phyloP scores from a whole-genome alignment of 2,797 vertebrate genomes.

The Euthynnus affinis region DNA sequence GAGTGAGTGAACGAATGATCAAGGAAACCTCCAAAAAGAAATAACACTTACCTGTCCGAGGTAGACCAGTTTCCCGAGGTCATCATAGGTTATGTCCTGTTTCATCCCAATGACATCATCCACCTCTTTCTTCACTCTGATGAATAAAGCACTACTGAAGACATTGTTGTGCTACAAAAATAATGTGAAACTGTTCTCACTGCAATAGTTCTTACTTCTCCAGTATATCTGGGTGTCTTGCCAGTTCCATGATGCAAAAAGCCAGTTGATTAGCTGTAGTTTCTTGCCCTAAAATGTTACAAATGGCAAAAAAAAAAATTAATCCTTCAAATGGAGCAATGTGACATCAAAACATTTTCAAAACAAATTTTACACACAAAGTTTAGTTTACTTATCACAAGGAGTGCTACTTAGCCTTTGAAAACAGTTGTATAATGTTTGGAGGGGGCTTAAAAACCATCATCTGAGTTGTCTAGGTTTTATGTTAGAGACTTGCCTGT shows the following conservation, averaged over 20 bases:
- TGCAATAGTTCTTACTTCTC: conserved; percentile 80
- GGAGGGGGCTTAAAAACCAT: too few species aligned
- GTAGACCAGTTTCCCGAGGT: conserved; percentile 90
- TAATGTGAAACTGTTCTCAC: fast-evolving
- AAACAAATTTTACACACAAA: too few species aligned
- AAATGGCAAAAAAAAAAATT: not conserved
- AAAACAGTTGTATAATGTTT: too few species aligned
- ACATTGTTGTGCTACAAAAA: not conserved
- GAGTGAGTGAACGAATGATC: not conserved
- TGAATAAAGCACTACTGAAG: not conserved
- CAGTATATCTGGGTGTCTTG: conserved; percentile 89
- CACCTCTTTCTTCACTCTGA: conserved; percentile 89
- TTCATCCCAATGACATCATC: conserved; percentile 93
- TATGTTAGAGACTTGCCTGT: too few species aligned
- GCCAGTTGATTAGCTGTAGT: conserved; percentile 92
- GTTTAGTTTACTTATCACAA: too few species aligned
- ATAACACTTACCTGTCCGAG: conserved; percentile 88
- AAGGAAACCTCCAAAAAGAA: too few species aligned
- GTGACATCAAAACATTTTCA: not conserved
- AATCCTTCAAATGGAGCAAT: not conserved
- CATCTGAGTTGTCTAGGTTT: too few species aligned
- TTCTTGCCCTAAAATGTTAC: conserved; percentile 89
- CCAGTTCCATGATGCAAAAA: conserved; percentile 92
- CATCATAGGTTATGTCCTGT: conserved; percentile 88
- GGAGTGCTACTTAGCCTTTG: too few species aligned